A percentile compares a stretch with the other conserved stretches of the same genome.
Conservation (phyloP, 2,888 invertebrate genomes). For the Dolomedes plantarius region DNA sequence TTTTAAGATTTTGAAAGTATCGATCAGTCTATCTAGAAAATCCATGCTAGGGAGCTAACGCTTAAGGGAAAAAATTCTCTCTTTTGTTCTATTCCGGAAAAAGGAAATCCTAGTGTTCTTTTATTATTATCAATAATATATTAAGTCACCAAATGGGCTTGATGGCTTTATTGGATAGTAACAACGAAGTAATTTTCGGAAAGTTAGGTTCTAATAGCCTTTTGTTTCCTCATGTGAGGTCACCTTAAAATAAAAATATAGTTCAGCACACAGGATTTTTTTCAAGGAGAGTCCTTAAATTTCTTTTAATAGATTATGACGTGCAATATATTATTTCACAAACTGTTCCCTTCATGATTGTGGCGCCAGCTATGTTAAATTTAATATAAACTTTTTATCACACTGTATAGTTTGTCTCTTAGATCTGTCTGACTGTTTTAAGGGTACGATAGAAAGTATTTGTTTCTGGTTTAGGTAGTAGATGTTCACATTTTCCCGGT, state of each 20-base stretch:
- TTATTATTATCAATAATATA: not conserved
- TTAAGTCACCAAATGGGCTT: not conserved
- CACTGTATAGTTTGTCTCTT: too few species aligned
- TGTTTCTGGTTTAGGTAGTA: too few species aligned
- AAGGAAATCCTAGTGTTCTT: not conserved
- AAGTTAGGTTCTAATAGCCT: not conserved
- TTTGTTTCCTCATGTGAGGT: not conserved
- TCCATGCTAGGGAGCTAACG: not conserved
- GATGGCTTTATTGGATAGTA: not conserved
- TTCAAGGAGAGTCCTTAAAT: too few species aligned
- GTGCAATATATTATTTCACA: too few species aligned
- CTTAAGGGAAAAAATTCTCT: not conserved
- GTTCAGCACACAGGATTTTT: too few species aligned
- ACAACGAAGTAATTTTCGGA: not conserved
- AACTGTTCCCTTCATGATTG: too few species aligned
- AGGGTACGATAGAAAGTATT: too few species aligned
- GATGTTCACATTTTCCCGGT: too few species aligned
- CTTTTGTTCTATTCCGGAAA: not conserved
- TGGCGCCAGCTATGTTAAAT: too few species aligned
- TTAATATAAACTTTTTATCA: too few species aligned
- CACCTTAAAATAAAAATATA: not conserved
- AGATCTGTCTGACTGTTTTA: too few species aligned
- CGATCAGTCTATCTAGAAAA: not conserved
- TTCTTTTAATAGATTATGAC: too few species aligned
- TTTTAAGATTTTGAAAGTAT: slow-evolving; percentile 1